phyloP scores from a whole-genome alignment of 2,888 invertebrate species.

The Cosmopolites sordidus region DNA sequence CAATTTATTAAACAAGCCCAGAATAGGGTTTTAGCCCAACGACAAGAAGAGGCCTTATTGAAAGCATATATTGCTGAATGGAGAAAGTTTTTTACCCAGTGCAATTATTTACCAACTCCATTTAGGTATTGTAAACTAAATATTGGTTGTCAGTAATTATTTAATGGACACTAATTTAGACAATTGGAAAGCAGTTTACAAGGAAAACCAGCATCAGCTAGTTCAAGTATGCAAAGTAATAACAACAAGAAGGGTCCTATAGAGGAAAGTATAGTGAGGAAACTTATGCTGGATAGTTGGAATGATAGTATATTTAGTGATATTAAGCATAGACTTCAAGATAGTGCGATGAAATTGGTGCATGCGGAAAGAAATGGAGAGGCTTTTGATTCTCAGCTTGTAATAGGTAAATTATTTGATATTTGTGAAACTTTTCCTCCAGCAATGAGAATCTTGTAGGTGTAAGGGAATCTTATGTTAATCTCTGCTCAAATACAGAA shows the following conservation, averaged over 20 bases:
- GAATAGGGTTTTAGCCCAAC: slow-evolving; percentile 80
- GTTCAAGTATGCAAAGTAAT: slow-evolving; percentile 37
- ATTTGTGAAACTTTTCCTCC: slow-evolving; percentile 1
- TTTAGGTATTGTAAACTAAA: slow-evolving; percentile 56
- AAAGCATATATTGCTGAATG: slow-evolving; percentile 97
- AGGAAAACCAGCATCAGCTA: slow-evolving; percentile 53
- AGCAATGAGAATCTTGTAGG: slow-evolving; percentile 59
- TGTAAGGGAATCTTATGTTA: slow-evolving; percentile 96
- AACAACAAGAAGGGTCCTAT: slow-evolving; percentile 54
- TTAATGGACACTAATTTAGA: slow-evolving; percentile 39
- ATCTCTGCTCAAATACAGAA: slow-evolving; percentile 87
- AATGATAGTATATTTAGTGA: slow-evolving; percentile 94
- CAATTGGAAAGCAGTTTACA: slow-evolving; percentile 83
- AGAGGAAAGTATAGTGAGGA: slow-evolving; percentile 88
- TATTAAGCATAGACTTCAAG: slow-evolving; percentile 88
- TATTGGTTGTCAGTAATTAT: not conserved
- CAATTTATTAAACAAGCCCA: slow-evolving; percentile 93
- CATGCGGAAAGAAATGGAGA: slow-evolving; percentile 96
- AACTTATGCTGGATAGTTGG: slow-evolving; percentile 98
- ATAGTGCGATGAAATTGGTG: slow-evolving; percentile 96
- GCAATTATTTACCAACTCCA: slow-evolving; percentile 93
- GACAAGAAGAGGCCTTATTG: slow-evolving; percentile 91
- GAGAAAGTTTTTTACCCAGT: slow-evolving; percentile 97
- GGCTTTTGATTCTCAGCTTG: slow-evolving; percentile 94
- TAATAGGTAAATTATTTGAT: slow-evolving; percentile 57